phyloP scores from a whole-genome alignment of 2,888 invertebrate species.

The Steromphala cineraria region DNA sequence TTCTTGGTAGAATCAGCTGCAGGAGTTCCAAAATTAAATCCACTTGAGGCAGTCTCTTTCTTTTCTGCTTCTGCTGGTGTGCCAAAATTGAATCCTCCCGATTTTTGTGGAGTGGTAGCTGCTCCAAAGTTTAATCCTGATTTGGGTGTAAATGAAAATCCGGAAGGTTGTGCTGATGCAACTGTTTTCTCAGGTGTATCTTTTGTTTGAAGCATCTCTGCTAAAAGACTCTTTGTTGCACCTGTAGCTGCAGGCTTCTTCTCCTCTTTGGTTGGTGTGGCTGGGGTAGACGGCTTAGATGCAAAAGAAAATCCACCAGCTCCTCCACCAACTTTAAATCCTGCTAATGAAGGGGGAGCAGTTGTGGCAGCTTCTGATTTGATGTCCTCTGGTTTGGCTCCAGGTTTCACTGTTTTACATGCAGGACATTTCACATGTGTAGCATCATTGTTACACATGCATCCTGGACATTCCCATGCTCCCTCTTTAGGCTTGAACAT shows the following conservation, averaged over 20 bases:
- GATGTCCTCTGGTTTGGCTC: conserved; percentile 53
- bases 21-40: conserved; percentile 42
- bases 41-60: conserved; percentile 16
- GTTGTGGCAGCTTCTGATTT: not conserved
- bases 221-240: not conserved
- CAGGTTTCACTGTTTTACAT: conserved; percentile 69
- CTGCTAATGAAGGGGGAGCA: not conserved
- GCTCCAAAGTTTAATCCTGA: not conserved
- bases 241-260: not conserved
- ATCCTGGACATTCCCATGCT: conserved; percentile 83
- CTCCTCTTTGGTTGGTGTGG: not conserved
- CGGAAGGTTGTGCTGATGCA: not conserved
- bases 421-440: conserved; percentile 63
- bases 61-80: not conserved
- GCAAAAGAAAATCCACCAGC: conserved; percentile 32
- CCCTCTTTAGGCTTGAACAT: conserved; percentile 78
- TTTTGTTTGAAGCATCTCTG: conserved; percentile 1
- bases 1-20: conserved; percentile 28
- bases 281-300: not conserved
- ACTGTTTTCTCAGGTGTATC: not conserved
- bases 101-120: not conserved
- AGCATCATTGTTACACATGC: conserved; percentile 80
- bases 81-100: conserved; percentile 14
- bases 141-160: too few species aligned
- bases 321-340: not conserved